Conservation (phyloP, 2,113 vertebrate genomes). For the Pipra filicauda region DNA sequence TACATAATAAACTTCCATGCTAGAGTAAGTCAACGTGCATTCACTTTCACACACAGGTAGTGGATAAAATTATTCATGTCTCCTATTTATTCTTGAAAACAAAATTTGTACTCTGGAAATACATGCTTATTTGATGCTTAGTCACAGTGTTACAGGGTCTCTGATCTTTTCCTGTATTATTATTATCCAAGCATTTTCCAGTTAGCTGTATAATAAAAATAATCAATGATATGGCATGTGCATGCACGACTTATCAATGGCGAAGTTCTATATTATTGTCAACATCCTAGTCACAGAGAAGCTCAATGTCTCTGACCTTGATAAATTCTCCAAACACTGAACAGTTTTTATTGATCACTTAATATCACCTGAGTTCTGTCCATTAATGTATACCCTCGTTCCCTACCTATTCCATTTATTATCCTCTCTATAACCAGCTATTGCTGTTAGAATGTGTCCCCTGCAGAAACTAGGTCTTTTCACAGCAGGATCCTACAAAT, state of each 20-base stretch:
- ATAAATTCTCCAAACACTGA: slow-evolving; percentile 70
- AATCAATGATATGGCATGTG: background rate
- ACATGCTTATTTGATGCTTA: background rate
- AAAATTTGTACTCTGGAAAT: background rate
- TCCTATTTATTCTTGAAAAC: background rate
- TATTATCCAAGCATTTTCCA: background rate
- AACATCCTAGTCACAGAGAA: slow-evolving; percentile 34
- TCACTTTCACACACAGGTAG: background rate
- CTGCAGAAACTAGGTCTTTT: slow-evolving; percentile 81
- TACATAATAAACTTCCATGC: accelerated
- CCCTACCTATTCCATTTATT: slow-evolving; percentile 73
- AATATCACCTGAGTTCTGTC: slow-evolving; percentile 64
- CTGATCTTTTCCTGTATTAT: background rate
- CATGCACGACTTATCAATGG: background rate
- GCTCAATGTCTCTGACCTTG: slow-evolving; percentile 69
- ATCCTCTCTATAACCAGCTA: slow-evolving; percentile 74
- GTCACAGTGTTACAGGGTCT: background rate
- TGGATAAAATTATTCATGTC: background rate
- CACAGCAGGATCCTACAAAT: slow-evolving; percentile 77
- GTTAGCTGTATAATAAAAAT: background rate
- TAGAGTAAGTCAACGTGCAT: background rate
- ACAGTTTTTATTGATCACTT: slow-evolving; percentile 74
- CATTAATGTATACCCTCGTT: slow-evolving; percentile 68
- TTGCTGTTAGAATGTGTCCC: slow-evolving; percentile 66
- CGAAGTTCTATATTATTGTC: slow-evolving; percentile 26